Conservation (phyloP, 2,113 vertebrate genomes). For the Agapornis roseicollis region DNA sequence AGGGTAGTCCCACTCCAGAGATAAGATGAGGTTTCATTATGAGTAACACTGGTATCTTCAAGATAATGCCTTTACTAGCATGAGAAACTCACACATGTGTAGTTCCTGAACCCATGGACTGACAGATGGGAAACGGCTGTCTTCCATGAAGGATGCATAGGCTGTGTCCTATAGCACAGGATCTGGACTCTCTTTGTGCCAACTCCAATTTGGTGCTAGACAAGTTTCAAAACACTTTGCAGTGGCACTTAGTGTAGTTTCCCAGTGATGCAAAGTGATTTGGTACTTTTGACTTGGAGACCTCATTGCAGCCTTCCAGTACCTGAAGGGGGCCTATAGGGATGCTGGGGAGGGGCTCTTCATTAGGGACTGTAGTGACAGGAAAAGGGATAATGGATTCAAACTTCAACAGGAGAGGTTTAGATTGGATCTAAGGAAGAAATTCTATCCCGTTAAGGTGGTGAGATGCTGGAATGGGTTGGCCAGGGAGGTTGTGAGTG, state of each 20-base stretch:
- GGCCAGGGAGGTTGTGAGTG: no score
- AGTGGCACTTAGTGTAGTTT: neutral
- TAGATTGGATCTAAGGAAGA: no score
- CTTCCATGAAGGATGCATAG: neutral
- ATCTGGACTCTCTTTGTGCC: neutral
- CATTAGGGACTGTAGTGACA: no score
- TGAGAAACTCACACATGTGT: accelerated
- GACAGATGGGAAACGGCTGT: neutral
- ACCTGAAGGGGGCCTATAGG: no score
- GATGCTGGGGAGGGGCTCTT: no score
- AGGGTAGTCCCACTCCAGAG: neutral
- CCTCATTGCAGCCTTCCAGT: no score
- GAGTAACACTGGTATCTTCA: neutral
- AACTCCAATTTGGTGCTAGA: neutral
- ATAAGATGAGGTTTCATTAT: neutral
- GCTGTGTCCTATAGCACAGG: neutral
- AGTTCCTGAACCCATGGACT: neutral
- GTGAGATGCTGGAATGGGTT: no score
- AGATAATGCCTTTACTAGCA: neutral
- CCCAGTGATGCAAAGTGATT: neutral
- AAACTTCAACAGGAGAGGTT: no score
- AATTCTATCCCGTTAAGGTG: no score
- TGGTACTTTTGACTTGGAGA: neutral
- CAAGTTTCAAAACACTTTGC: neutral
- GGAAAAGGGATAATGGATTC: no score